phyloP scores from a whole-genome alignment of 2,888 invertebrate species.

The Plebejus melissa region DNA sequence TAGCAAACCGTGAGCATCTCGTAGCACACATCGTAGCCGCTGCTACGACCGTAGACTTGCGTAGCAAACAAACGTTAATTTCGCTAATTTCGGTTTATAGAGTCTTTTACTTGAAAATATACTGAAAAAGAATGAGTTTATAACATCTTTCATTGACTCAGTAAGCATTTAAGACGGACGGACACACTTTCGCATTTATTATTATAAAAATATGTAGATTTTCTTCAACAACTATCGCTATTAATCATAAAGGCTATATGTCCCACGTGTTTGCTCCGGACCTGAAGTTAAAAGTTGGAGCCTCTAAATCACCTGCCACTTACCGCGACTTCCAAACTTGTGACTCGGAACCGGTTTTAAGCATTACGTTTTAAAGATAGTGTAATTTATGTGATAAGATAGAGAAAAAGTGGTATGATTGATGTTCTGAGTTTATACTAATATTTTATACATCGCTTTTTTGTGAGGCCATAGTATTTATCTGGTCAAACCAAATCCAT shows the following conservation, averaged over 20 bases:
- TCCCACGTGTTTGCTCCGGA: neutral
- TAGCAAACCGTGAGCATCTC: neutral
- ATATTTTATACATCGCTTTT: no score
- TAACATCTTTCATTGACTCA: no score
- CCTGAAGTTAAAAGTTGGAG: neutral
- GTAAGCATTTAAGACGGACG: no score
- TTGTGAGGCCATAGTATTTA: no score
- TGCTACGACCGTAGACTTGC: neutral
- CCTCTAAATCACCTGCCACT: neutral
- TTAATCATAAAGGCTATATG: neutral
- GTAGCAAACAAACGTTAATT: neutral
- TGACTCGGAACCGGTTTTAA: neutral
- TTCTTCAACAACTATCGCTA: neutral
- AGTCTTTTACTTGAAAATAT: no score
- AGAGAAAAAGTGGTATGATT: neutral
- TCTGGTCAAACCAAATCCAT: no score
- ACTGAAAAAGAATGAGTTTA: no score
- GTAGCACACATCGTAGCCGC: no score
- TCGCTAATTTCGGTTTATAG: no score
- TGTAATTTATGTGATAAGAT: neutral
- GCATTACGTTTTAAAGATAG: neutral
- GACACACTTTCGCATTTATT: neutral
- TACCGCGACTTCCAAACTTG: constrained; percentile 3
- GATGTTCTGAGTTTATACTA: neutral
- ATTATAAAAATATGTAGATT: neutral